Percentiles rank a stretch among this genome's conserved stretches.
These are phyloP conservation scores for Dascyllus trimaculatus DNA, from an alignment of 2,113 vertebrate species.

Conservation along the genomic window DNA sequence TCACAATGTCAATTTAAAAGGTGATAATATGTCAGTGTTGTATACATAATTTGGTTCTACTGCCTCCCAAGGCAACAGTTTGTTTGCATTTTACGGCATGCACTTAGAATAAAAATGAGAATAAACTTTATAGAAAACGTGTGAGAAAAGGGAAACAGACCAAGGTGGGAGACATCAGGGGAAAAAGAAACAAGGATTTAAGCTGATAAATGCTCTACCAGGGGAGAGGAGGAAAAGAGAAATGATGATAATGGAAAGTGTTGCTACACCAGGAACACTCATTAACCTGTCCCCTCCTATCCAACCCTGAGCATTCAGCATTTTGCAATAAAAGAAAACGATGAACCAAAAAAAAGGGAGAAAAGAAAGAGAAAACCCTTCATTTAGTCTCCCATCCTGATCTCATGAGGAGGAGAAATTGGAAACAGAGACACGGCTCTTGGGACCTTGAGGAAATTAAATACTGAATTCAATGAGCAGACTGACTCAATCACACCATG, in stretches of 20 bases:
- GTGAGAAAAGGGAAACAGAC: not conserved
- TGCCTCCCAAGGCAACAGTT: too few relatives aligned
- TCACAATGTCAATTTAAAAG: too few relatives aligned
- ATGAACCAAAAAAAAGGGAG: conserved; percentile 26
- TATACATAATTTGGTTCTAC: too few relatives aligned
- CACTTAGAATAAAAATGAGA: not conserved
- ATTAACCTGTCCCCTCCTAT: conserved; percentile 61
- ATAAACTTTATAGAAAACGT: not conserved
- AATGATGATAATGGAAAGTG: conserved; percentile 48
- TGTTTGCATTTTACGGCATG: too few relatives aligned
- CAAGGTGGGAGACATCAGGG: not conserved
- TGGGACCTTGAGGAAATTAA: conserved; percentile 79
- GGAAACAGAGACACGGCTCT: conserved; percentile 74
- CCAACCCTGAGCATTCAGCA: conserved; percentile 37
- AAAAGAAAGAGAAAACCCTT: conserved; percentile 46
- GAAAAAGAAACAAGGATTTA: conserved; percentile 9
- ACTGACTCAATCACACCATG: conserved; percentile 72
- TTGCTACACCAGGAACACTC: conserved; percentile 43
- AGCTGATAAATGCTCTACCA: conserved; percentile 29
- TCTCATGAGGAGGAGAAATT: conserved; percentile 71
- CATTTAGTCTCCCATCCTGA: conserved; percentile 64
- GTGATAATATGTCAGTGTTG: too few relatives aligned
- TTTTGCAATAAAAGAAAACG: conserved; percentile 57
- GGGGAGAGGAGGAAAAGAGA: conserved; percentile 2
- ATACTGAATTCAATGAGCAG: conserved; percentile 73